Conservation (phyloP, 1,140 invertebrate genomes). For the Orchesella cincta region DNA sequence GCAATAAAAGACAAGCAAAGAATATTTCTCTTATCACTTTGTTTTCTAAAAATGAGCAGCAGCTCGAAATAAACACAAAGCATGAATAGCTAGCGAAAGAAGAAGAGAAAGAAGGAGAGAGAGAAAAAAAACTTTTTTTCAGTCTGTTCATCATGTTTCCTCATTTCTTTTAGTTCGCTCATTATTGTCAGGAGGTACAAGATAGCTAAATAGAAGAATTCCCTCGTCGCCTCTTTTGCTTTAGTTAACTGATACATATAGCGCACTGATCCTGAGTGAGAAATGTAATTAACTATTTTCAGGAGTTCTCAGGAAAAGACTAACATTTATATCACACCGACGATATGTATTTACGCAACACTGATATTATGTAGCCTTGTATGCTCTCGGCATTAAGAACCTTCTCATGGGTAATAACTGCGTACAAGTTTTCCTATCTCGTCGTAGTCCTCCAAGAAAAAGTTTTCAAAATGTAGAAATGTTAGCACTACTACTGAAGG, state of each 20-base stretch:
- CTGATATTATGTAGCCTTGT: too few relatives aligned
- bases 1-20: conserved; percentile 3
- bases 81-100: too few relatives aligned
- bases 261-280: background rate
- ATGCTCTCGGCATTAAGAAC: too few relatives aligned
- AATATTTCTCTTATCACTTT: conserved; percentile 15
- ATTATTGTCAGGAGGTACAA: background rate
- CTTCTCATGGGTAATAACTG: too few relatives aligned
- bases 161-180: conserved; percentile 15
- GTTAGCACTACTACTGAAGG: too few relatives aligned
- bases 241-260: background rate
- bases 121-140: background rate
- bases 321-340: too few relatives aligned
- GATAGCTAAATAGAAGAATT: conserved; percentile 1
- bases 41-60: conserved; percentile 11
- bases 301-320: too few relatives aligned
- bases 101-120: too few relatives aligned
- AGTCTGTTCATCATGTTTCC: conserved; percentile 12
- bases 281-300: background rate
- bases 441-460: too few relatives aligned
- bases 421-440: too few relatives aligned
- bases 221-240: background rate
- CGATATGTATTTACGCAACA: too few relatives aligned
- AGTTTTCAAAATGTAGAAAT: too few relatives aligned
- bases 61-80: background rate